phyloP scores from a whole-genome alignment of 2,888 invertebrate species.

The Suillia variegata region DNA sequence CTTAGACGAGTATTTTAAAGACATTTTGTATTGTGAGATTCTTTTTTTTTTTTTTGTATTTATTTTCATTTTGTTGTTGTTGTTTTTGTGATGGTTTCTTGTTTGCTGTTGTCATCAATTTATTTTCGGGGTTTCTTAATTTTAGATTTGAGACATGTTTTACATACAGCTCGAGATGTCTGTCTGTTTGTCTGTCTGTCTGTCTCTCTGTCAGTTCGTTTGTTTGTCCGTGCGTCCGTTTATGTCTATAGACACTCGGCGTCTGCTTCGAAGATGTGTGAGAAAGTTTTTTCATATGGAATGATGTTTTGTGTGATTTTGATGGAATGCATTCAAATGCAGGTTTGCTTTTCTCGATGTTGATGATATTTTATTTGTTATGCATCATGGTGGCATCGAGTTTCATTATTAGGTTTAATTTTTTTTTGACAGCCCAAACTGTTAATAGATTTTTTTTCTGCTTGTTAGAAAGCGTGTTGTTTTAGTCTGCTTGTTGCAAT shows the following conservation, averaged over 20 bases:
- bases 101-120: slow-evolving; percentile 2
- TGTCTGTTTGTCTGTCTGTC: background rate
- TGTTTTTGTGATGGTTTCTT: background rate
- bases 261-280: background rate
- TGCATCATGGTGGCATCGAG: background rate
- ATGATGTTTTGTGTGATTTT: background rate
- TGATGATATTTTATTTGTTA: background rate
- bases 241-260: background rate
- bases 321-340: slow-evolving; percentile 4
- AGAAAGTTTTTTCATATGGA: background rate
- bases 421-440: background rate
- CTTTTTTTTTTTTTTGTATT: no score
- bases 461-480: no score
- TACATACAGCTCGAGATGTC: background rate
- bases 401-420: background rate
- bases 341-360: background rate
- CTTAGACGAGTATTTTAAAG: no score
- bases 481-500: no score
- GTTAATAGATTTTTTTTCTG: background rate
- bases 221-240: background rate
- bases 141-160: background rate
- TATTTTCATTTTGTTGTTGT: background rate
- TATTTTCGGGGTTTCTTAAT: background rate
- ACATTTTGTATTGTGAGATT: no score
- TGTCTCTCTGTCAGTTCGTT: background rate